These are phyloP conservation scores for Hydrotaea diabolus DNA, from an alignment of 2,888 invertebrate genomes.

Conservation along the genomic window DNA sequence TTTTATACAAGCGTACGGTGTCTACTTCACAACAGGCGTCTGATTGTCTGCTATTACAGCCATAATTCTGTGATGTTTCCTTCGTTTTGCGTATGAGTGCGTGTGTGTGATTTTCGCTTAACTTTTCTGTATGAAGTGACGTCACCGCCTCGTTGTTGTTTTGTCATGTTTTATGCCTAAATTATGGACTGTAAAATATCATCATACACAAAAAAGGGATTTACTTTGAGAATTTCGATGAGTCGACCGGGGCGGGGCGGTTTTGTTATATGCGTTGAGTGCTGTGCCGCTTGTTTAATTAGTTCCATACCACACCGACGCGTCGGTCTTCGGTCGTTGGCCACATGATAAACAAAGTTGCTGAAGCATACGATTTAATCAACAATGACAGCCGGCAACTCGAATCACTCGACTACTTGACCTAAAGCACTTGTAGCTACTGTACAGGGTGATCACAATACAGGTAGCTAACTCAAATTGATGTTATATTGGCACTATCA, in stretches of 20 bases:
- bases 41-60: constrained; percentile 56
- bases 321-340: constrained; percentile 38
- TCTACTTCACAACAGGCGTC: constrained; percentile 57
- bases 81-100: background rate
- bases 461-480: too few relatives aligned
- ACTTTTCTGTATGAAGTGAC: background rate
- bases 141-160: constrained; percentile 50
- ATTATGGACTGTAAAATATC: constrained; percentile 60
- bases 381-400: constrained; percentile 30
- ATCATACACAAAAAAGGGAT: constrained; percentile 38
- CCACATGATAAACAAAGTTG: constrained; percentile 58
- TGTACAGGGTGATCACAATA: constrained; percentile 35
- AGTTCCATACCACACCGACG: background rate
- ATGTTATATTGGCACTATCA: too few relatives aligned
- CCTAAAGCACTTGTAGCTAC: constrained; percentile 55
- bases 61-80: constrained; percentile 46
- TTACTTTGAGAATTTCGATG: background rate
- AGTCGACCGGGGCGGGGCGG: too few relatives aligned
- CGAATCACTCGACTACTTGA: constrained; percentile 51
- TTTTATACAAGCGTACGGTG: constrained; percentile 40
- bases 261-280: constrained; percentile 28
- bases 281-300: constrained; percentile 11
- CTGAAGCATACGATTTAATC: constrained; percentile 55
- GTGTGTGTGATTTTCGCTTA: background rate
- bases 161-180: constrained; percentile 58